phyloP scores from a whole-genome alignment of 2,113 vertebrate species.

The Dinomys branickii region DNA sequence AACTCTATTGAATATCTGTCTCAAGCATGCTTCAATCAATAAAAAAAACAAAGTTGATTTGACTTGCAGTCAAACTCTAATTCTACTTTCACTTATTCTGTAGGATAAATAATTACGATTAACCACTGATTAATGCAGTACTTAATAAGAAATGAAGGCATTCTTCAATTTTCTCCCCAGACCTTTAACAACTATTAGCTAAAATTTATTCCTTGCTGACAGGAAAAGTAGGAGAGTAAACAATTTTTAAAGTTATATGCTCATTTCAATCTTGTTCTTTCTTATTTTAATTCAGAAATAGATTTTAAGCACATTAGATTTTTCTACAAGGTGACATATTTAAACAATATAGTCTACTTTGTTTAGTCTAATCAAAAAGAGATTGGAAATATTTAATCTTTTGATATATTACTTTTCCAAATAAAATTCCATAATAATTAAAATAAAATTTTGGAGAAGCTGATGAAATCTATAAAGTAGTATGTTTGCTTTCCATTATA shows the following conservation, averaged over 20 bases:
- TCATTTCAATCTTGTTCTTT: neutral
- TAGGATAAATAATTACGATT: constrained; percentile 87
- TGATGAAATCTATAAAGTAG: neutral
- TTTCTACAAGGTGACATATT: neutral
- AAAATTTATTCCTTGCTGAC: constrained; percentile 70
- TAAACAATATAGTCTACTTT: neutral
- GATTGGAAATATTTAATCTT: neutral
- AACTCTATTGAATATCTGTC: constrained; percentile 87
- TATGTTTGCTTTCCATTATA: neutral
- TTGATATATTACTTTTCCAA: neutral
- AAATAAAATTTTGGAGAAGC: constrained; percentile 1
- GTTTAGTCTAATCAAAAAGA: neutral
- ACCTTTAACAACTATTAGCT: constrained; percentile 60
- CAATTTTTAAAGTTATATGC: constrained; percentile 36
- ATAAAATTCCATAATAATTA: constrained; percentile 20
- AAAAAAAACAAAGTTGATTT: constrained; percentile 85
- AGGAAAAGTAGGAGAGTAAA: constrained; percentile 27
- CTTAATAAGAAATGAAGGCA: constrained; percentile 81
- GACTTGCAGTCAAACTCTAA: constrained; percentile 86
- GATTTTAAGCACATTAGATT: neutral
- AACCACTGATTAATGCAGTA: constrained; percentile 86
- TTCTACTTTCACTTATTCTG: constrained; percentile 85
- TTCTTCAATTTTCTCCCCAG: constrained; percentile 77
- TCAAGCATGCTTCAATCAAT: constrained; percentile 87
- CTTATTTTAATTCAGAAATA: constrained; percentile 13